Percentiles rank a stretch among this genome's conserved stretches.
phyloP scores from a whole-genome alignment of 2,888 invertebrate species.

The Drepanosiphum platanoidis region DNA sequence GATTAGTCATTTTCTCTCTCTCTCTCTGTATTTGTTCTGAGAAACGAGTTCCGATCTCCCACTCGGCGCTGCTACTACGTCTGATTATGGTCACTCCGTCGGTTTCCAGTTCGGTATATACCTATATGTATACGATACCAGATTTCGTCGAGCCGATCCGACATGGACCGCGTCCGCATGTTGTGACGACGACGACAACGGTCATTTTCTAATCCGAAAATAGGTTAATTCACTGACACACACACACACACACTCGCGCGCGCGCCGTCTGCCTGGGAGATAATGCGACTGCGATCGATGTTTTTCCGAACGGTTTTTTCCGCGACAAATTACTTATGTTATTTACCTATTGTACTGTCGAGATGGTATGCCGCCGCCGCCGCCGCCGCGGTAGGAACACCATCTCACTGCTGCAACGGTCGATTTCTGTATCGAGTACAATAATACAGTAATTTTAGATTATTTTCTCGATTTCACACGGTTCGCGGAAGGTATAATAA shows the following conservation, averaged over 20 bases:
- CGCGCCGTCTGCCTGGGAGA: not conserved
- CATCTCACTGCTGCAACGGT: not conserved
- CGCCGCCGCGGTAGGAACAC: no score
- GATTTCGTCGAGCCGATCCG: not conserved
- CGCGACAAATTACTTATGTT: not conserved
- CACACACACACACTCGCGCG: no score
- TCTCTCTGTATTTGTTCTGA: not conserved
- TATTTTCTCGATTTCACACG: not conserved
- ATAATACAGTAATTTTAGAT: not conserved
- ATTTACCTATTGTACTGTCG: not conserved
- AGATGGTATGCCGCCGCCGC: no score
- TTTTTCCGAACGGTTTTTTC: not conserved
- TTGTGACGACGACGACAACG: not conserved
- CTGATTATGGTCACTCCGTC: conserved; percentile 8
- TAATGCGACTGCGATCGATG: not conserved
- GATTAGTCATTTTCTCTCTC: conserved; percentile 4
- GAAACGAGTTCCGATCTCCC: conserved; percentile 29
- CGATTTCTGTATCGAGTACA: not conserved
- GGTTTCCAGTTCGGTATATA: not conserved
- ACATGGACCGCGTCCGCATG: not conserved
- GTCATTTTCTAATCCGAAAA: conserved; percentile 16
- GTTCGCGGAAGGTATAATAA: not conserved
- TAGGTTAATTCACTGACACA: not conserved
- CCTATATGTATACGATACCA: not conserved
- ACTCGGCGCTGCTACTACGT: not conserved